Conservation (phyloP, 2,113 vertebrate genomes). For the Brachypteracias leptosomus region DNA sequence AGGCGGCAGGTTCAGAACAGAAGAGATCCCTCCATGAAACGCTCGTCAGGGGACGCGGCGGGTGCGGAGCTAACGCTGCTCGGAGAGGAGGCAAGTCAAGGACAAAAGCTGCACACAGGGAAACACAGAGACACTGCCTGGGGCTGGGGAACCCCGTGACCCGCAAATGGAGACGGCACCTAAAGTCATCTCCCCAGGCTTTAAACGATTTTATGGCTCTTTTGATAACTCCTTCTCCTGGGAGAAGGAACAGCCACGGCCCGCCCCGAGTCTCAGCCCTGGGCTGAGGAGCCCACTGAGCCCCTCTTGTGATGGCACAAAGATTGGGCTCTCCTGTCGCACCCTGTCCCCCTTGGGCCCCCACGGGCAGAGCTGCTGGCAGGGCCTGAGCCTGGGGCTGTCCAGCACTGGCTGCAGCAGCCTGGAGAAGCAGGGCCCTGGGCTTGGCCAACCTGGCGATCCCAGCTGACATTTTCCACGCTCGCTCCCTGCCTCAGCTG, state of each 20-base stretch:
- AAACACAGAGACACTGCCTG: fast-evolving
- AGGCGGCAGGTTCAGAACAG: neutral
- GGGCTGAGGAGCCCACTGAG: neutral
- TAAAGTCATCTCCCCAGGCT: neutral
- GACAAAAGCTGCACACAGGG: neutral
- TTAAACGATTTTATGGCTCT: neutral
- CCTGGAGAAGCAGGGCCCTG: neutral
- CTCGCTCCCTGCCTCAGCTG: neutral
- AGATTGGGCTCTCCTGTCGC: neutral
- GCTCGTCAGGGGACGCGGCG: neutral
- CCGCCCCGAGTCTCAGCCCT: fast-evolving
- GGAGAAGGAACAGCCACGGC: neutral
- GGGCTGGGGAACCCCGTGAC: fast-evolving
- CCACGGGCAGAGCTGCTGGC: neutral
- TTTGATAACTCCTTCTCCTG: neutral
- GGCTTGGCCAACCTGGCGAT: neutral
- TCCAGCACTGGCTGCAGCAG: no score
- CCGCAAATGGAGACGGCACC: fast-evolving
- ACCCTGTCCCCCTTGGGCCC: neutral
- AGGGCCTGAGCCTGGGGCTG: fast-evolving
- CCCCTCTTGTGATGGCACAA: fast-evolving
- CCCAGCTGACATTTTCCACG: conserved; percentile 4
- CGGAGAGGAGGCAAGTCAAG: neutral
- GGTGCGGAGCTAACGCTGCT: fast-evolving
- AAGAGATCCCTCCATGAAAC: neutral